Percentiles rank a stretch among this genome's conserved stretches.
Conservation (phyloP, 2,113 vertebrate species). For the Copsychus sechellarum region DNA sequence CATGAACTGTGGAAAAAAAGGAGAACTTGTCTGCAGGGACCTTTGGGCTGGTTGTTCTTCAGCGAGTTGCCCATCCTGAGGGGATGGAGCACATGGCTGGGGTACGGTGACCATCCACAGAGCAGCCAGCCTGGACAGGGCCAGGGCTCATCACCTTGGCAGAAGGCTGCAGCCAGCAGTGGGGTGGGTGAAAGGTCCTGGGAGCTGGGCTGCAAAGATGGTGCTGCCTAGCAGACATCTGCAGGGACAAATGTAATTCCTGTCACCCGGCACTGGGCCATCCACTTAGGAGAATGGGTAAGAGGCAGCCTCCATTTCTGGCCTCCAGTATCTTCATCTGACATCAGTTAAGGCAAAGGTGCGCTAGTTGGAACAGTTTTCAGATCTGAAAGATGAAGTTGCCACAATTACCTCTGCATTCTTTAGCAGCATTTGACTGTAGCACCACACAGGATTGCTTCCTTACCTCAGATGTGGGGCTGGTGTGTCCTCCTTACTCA, state of each 20-base stretch:
- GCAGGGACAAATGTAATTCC: background rate
- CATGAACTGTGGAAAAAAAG: background rate
- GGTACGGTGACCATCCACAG: background rate
- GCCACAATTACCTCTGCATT: background rate
- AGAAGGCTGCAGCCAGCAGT: background rate
- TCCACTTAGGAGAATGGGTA: background rate
- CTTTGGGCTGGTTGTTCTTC: background rate
- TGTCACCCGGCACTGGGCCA: background rate
- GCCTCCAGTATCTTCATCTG: background rate
- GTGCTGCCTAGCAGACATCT: background rate
- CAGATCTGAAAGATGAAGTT: background rate
- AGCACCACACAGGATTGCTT: background rate
- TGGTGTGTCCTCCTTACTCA: background rate
- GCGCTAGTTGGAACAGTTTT: background rate
- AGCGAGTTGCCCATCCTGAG: background rate
- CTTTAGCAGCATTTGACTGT: background rate
- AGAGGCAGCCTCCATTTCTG: background rate
- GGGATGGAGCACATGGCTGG: background rate
- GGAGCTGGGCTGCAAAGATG: background rate
- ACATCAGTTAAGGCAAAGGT: accelerated
- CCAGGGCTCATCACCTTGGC: background rate
- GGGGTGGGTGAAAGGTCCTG: background rate
- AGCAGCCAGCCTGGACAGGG: background rate
- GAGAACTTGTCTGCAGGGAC: background rate
- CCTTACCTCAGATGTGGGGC: accelerated